phyloP scores from a whole-genome alignment of 2,113 vertebrate genomes.

The Atlantisia rogersi region DNA sequence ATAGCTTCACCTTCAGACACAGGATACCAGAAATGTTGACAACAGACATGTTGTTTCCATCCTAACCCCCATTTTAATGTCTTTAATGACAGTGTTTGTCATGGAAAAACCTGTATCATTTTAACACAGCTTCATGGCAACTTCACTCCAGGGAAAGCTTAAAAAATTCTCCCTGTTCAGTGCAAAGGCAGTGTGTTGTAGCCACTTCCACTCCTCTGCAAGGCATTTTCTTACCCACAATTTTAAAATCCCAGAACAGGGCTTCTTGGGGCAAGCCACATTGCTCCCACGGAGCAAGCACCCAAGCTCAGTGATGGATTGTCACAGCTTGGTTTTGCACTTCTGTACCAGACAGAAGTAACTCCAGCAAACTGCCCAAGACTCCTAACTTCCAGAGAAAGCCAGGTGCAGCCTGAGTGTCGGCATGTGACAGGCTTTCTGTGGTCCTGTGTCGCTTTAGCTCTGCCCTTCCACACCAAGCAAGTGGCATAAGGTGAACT shows the following conservation, averaged over 20 bases:
- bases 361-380: neutral
- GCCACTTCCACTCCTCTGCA: neutral
- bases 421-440: no score
- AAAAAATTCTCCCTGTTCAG: neutral
- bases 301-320: fast-evolving
- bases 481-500: neutral
- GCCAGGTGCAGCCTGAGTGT: fast-evolving
- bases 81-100: neutral
- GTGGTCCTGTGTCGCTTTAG: neutral
- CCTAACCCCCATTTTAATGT: neutral
- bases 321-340: neutral
- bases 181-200: neutral
- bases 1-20: neutral
- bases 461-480: neutral
- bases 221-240: neutral
- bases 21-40: neutral
- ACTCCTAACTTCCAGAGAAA: neutral
- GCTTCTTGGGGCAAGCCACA: neutral
- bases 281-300: fast-evolving
- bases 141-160: neutral
- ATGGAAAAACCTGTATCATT: neutral
- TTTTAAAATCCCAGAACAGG: neutral
- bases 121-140: neutral
- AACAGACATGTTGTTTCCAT: neutral
- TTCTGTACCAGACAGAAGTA: neutral